These are phyloP conservation scores for Bombus soroeensis DNA, from an alignment of 1,140 invertebrate genomes.

Conservation along the genomic window DNA sequence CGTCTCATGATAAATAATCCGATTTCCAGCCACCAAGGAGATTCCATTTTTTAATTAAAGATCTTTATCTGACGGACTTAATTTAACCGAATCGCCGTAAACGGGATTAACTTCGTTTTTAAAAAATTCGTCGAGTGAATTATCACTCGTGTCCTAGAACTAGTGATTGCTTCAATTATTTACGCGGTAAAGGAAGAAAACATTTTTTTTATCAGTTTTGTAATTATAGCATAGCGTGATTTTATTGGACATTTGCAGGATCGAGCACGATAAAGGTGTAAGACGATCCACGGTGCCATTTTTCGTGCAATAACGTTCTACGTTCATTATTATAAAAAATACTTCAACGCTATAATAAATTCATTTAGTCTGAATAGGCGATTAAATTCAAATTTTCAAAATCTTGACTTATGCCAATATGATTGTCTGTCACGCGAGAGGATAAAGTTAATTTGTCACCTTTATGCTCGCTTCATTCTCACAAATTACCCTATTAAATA, in stretches of 20 bases:
- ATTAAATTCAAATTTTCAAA: background rate
- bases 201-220: background rate
- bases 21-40: background rate
- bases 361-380: no score
- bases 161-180: background rate
- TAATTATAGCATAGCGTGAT: no score
- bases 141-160: background rate
- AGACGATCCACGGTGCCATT: no score
- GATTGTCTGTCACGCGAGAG: no score
- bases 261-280: no score
- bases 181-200: background rate
- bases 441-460: background rate
- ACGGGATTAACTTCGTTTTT: background rate
- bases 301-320: no score
- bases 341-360: no score
- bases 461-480: background rate
- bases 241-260: no score
- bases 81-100: background rate
- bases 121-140: background rate
- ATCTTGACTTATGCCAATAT: no score
- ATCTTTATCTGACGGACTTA: background rate
- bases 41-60: slow-evolving; percentile 32
- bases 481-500: background rate
- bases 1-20: slow-evolving; percentile 19
- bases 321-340: background rate